Evolutionary conservation across 92 coral and sea anemone species (phyloP).

Genomic region (Bergia puertoricense): DNA sequence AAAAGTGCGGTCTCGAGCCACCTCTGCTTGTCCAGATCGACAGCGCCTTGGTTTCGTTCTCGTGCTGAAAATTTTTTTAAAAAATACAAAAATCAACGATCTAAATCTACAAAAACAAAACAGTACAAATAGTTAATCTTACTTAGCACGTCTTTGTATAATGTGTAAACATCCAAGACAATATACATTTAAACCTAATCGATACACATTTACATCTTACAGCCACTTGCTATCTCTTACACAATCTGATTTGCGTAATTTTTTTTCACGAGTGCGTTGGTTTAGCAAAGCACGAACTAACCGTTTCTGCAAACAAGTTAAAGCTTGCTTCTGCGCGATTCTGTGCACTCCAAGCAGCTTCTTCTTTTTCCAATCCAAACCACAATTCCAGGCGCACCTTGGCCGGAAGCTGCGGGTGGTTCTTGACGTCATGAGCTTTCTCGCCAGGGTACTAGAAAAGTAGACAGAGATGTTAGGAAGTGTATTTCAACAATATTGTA

Average conservation of each 20-base stretch:
- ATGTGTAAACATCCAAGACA: too few species aligned
- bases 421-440: constrained; percentile 39
- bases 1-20: constrained; percentile 9
- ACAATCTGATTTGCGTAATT: too few species aligned
- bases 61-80: constrained; percentile 17
- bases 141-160: too few species aligned
- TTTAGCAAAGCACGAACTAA: not conserved
- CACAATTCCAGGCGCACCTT: constrained; percentile 47
- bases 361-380: constrained; percentile 56
- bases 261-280: too few species aligned
- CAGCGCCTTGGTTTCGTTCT: constrained; percentile 41
- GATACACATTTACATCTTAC: too few species aligned
- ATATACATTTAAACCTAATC: too few species aligned
- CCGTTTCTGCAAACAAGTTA: constrained; percentile 54
- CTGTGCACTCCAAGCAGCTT: constrained; percentile 40
- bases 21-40: constrained; percentile 48
- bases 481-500: not conserved
- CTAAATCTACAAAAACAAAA: too few species aligned
- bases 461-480: not conserved
- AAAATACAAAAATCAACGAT: too few species aligned
- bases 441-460: constrained; percentile 45
- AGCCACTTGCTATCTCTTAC: too few species aligned
- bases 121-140: too few species aligned
- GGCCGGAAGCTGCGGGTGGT: constrained; percentile 46
- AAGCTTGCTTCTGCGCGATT: constrained; percentile 42